phyloP scores from a whole-genome alignment of 2,113 vertebrate species.

The Craseonycteris thonglongyai region DNA sequence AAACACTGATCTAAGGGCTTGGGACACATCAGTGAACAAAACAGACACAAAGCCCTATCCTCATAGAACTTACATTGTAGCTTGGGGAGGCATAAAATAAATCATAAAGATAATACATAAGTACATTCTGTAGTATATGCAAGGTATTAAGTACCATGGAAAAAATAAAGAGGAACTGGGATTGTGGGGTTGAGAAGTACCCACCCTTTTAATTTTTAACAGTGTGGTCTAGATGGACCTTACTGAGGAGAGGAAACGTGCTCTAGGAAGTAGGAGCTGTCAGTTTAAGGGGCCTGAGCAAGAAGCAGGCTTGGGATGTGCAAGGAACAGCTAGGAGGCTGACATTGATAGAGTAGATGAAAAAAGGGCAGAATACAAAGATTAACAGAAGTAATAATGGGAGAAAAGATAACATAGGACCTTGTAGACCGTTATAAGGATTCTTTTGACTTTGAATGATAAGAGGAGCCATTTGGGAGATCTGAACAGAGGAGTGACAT shows the following conservation, averaged over 20 bases:
- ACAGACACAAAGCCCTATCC: background rate
- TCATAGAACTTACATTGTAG: background rate
- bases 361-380: background rate
- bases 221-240: background rate
- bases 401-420: background rate
- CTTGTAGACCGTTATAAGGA: background rate
- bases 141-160: background rate
- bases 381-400: background rate
- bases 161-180: background rate
- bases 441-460: background rate
- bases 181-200: background rate
- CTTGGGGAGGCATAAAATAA: background rate
- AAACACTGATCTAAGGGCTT: background rate
- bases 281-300: background rate
- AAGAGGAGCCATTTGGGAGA: background rate
- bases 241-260: background rate
- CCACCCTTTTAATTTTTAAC: background rate
- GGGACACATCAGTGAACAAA: background rate
- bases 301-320: background rate
- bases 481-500: slow-evolving; percentile 3
- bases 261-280: background rate
- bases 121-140: background rate
- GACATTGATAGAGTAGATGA: background rate
- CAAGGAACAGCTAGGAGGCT: background rate
- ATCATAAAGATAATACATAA: background rate